These are phyloP conservation scores for Eidolon dupreanum DNA, from an alignment of 2,797 vertebrate genomes.

Conservation along the genomic window DNA sequence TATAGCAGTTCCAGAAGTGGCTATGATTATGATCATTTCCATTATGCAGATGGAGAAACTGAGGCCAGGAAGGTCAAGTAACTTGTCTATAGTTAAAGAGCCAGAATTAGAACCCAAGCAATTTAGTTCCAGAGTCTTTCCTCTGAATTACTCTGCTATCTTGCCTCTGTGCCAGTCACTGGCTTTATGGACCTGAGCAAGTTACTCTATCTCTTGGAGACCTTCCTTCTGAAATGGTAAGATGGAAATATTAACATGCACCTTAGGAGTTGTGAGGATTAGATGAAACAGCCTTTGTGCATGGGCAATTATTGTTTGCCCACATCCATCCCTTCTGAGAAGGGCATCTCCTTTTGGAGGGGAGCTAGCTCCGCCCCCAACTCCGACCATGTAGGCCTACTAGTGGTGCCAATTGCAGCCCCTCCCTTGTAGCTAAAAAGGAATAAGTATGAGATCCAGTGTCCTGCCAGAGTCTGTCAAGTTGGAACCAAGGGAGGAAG, in stretches of 20 bases:
- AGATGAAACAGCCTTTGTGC: too few species aligned
- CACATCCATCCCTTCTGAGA: too few species aligned
- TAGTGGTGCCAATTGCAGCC: not conserved
- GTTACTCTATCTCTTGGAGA: not conserved
- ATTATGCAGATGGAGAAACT: not conserved
- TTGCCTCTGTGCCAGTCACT: not conserved
- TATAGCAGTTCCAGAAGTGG: not conserved
- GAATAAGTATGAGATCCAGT: not conserved
- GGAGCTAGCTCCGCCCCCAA: not conserved
- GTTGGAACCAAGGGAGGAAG: not conserved
- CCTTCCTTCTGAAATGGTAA: not conserved
- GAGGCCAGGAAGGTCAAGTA: not conserved
- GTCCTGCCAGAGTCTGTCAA: not conserved
- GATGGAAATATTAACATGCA: fast-evolving
- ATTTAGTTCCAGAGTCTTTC: not conserved
- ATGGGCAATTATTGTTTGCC: not conserved
- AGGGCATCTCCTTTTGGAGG: not conserved
- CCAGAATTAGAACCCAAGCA: not conserved
- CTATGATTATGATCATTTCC: not conserved
- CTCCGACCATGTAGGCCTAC: not conserved
- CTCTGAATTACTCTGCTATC: not conserved
- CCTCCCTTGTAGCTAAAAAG: not conserved
- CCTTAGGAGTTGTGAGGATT: not conserved
- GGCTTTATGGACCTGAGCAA: not conserved
- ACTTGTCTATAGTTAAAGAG: not conserved